Evolutionary conservation across 2,888 invertebrate species (phyloP), one percentile per base, ranked within the genome.

Genomic region (Odontomyia ornata): DNA sequence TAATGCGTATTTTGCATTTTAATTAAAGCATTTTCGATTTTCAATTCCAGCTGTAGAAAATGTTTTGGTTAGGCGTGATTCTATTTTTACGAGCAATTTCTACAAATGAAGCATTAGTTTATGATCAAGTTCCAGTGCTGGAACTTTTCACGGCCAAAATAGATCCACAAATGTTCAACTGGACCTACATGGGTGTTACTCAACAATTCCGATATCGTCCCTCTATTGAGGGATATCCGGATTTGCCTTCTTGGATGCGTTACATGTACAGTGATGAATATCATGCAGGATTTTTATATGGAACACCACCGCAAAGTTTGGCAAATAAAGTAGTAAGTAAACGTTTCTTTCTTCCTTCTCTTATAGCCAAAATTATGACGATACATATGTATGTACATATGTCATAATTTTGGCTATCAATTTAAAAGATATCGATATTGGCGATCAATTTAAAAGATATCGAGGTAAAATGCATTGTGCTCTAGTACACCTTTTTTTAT

Each of bases 211-310:
- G 83, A 1, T 95, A 94, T 85, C 91, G 93, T 80, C 91, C 94
- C 0, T 92, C 95, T 0, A 84, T 96, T 77, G 85, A 91, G 72
- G 91, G 92, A 80, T 91, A 93, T 80, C 96, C 96, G 0, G 96
- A 96, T 85, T 87, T 96, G 57, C 96, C 96, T 0, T 88, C 91
- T 2, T 96, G 96, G 96, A 91, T 96, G 80, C 91, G 93, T 75
- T 96, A 95, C 83, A 91, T 93, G 79, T 95, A 94, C 84, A 95
- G 95, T 81, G 89, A 91, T n/a, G 88, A 91, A 78, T 92, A 93
- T 82, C 91, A 92, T 81, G 90, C 91, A 0, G 96, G 95, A 0
- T 95, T 93, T 84, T 88, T 96, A 23, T 96, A 94, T 82, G 96
- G 96, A 0, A 95, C 95, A 0, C 93, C 95, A 0, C 94, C 95